These are phyloP conservation scores for Epinephelus coioides DNA, from an alignment of 2,797 vertebrate genomes.

Conservation along the genomic window DNA sequence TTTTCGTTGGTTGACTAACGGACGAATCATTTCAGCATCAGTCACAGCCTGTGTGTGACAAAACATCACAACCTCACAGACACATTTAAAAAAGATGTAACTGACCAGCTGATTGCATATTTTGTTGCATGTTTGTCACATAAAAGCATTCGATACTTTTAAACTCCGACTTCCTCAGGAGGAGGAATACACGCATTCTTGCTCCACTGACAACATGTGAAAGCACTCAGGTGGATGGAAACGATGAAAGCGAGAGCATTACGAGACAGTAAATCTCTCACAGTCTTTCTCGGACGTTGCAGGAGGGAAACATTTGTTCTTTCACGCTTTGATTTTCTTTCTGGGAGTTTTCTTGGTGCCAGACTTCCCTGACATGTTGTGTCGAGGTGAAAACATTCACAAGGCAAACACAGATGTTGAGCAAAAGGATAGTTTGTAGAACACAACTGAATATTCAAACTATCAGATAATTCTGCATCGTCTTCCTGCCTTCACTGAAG, in stretches of 20 bases:
- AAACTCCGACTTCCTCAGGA: neutral
- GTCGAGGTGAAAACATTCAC: neutral
- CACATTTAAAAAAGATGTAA: neutral
- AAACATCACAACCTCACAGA: neutral
- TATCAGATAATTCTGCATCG: neutral
- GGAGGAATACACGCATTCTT: constrained; percentile 14
- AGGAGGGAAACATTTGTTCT: neutral
- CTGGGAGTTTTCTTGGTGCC: neutral
- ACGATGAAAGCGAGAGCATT: constrained; percentile 8
- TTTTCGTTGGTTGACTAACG: neutral
- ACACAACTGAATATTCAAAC: neutral
- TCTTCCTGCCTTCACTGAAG: neutral
- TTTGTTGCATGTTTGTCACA: neutral
- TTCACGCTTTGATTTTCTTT: constrained; percentile 16
- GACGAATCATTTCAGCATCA: neutral
- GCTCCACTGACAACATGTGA: constrained; percentile 17
- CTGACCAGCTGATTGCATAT: neutral
- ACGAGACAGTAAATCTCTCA: constrained; percentile 37
- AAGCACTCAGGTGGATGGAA: constrained; percentile 26
- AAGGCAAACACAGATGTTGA: constrained; percentile 8
- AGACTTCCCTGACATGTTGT: neutral
- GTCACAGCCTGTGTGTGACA: neutral
- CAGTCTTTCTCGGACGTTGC: neutral
- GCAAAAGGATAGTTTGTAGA: neutral
- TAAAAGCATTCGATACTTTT: neutral